Percentiles rank a stretch among this genome's conserved stretches.
phyloP scores from a whole-genome alignment of 2,888 invertebrate species.

The Acleris sparsana region DNA sequence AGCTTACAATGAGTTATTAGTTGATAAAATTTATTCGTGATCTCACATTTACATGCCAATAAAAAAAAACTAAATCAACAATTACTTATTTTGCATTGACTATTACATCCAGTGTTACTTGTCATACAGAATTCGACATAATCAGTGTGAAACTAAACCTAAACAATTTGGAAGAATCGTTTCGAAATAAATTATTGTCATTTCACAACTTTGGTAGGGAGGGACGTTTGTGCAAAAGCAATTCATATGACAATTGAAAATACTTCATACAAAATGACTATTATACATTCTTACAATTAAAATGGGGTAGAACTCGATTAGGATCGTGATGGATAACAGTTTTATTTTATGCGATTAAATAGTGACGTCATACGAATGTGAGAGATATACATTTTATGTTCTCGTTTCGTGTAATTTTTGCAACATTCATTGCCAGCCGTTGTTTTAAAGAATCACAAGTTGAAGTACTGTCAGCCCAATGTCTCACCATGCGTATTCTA shows the following conservation, averaged over 20 bases:
- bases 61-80: no score
- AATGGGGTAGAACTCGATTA: neutral
- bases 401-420: constrained; percentile 8
- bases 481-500: no score
- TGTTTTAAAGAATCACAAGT: no score
- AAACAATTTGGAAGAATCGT: constrained; percentile 39
- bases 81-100: no score
- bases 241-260: constrained; percentile 21
- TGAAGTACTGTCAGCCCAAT: neutral
- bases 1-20: no score
- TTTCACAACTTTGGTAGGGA: constrained; percentile 68
- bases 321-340: neutral
- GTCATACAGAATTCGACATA: no score
- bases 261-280: constrained; percentile 7
- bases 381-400: neutral
- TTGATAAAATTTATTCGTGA: no score
- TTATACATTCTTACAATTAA: constrained; percentile 14
- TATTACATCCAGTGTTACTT: no score
- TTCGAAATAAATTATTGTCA: constrained; percentile 68
- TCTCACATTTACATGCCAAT: no score
- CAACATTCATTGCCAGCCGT: neutral
- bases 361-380: constrained; percentile 23
- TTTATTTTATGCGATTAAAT: constrained; percentile 29
- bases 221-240: constrained; percentile 25
- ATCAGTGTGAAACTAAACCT: constrained; percentile 1